Evolutionary conservation across 2,113 vertebrate species (phyloP), one percentile per base, ranked within the genome.

Genomic region (Mellivora capensis): DNA sequence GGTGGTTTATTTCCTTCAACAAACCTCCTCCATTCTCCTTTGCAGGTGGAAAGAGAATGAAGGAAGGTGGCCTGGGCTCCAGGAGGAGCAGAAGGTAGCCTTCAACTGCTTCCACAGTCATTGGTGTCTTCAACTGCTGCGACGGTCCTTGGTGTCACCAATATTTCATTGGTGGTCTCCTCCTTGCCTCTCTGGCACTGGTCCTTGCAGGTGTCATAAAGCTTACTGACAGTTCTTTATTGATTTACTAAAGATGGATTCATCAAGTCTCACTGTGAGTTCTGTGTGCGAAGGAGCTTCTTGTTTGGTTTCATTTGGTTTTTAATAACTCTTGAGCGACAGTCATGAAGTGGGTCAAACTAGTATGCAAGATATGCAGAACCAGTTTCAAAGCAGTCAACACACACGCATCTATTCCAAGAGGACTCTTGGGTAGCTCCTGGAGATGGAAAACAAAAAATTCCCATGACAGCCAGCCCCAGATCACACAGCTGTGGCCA

Each of bases 171-270:
- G 21, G 6, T 81, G 64, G 39, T 9, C 20, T 31, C 47, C 42
- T 90, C 79, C 0, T 17, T 29, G 7, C 59, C 27, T 44, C n/a
- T n/a, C 52, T 90, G 14, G 8, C 6, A 10, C 21, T 14, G 37
- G 44, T 17, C 8, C 34, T 49, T 62, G 47, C n/a, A 93, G 81
- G 81, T 42, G 39, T 4, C 42, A 91, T 49, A 93, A 96, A 96
- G 57, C 29, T 64, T 67, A 34, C 82, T 87, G 94, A 86, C 39
- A 80, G 79, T 67, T 81, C 39, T 90, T 95, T 93, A 96, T 77
- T 97, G 96, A 83, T 96, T 94, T 96, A 82, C 77, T 80, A 81
- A 95, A 90, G 82, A 9, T 57, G 37, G 61, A 96, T 96, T 93
- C 62, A 94, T 95, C 82, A 82, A 97, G 31, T 92, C 64, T 97